Base-by-base conservation (phyloP, 2,113 vertebrate genomes). In the Phyllostomus discolor region DNA sequence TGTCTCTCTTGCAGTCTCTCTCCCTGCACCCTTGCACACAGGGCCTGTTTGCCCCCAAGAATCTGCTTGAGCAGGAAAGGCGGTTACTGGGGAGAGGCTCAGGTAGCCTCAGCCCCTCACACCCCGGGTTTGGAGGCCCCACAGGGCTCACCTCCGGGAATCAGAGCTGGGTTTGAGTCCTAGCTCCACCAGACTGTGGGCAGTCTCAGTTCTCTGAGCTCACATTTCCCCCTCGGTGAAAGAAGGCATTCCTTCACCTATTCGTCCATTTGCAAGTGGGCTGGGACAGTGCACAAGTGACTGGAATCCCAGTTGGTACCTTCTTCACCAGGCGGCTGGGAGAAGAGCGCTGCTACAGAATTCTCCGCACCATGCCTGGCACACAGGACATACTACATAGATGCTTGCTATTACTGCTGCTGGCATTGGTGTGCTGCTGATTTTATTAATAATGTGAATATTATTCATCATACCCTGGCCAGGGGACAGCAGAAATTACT, bases 361-460 rank as follows among this genome's bases (percentile, higher is more conserved):
- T 66, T 10, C 43, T 35, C 31, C 2, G 0, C 4, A 1, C 24
- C 7, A 19, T 10, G 4, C 17, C 50, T 41, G 79, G 66, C 17
- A n/a, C 19, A 28, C 1, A 0, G 28, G 31, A 15, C 14, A 6
- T 0, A 2, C 33, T 24, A 9, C 35, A 0, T 12, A 1, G 19
- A 10, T 66, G 28, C 15, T 70, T 1, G 14, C 89, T 48, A 0
- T 64, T 12, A 22, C 46, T 48, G 20, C 85, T 33, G 59, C 48
- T 31, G 35, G 17, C 73, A 75, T 17, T 10, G 0, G 38, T 17
- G 5, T 10, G 24, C 14, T 10, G 24, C 14, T 20, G 2, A 48
- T 64, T 76, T 83, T 80, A 26, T 75, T 79, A 54, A 75, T 52
- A 33, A 7, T 59, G 10, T 28, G 35, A 57, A 11, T 35, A 26